Percentiles rank a stretch among this genome's conserved stretches.
These are phyloP conservation scores for Arctia plantaginis DNA, from an alignment of 2,888 invertebrate genomes.

Conservation along the genomic window DNA sequence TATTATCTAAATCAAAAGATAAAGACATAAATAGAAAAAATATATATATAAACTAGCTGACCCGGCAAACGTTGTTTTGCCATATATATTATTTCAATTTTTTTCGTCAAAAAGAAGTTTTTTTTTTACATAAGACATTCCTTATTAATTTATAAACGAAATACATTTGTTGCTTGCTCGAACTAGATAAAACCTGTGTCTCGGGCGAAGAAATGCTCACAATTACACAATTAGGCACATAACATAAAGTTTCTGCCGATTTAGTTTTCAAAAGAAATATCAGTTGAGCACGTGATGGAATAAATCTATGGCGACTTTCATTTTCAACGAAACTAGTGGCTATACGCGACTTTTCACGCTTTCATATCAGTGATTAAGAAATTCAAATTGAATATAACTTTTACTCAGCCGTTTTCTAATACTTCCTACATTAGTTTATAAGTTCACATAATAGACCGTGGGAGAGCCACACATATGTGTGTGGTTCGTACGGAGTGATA, in stretches of 20 bases:
- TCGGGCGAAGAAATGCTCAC: too few relatives aligned
- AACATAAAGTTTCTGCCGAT: not conserved
- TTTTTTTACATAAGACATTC: too few relatives aligned
- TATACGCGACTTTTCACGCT: not conserved
- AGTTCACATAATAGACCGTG: not conserved
- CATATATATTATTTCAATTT: too few relatives aligned
- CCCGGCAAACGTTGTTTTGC: too few relatives aligned
- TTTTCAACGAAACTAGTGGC: not conserved
- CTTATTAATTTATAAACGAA: too few relatives aligned
- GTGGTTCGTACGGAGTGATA: not conserved
- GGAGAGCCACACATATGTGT: not conserved
- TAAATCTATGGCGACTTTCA: not conserved
- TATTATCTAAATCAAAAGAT: too few relatives aligned
- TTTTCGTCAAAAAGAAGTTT: too few relatives aligned
- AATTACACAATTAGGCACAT: too few relatives aligned
- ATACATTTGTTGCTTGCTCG: too few relatives aligned
- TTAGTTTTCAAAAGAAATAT: not conserved
- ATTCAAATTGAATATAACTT: not conserved
- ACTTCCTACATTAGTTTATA: not conserved
- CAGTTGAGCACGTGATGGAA: not conserved
- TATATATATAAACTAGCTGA: too few relatives aligned
- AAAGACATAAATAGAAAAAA: too few relatives aligned
- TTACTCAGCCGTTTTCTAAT: not conserved
- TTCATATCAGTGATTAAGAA: not conserved
- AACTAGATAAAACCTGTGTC: too few relatives aligned